Percentiles rank a stretch among this genome's conserved stretches.
phyloP scores from a whole-genome alignment of 1,140 invertebrate genomes.

The Heliconius hermathena region DNA sequence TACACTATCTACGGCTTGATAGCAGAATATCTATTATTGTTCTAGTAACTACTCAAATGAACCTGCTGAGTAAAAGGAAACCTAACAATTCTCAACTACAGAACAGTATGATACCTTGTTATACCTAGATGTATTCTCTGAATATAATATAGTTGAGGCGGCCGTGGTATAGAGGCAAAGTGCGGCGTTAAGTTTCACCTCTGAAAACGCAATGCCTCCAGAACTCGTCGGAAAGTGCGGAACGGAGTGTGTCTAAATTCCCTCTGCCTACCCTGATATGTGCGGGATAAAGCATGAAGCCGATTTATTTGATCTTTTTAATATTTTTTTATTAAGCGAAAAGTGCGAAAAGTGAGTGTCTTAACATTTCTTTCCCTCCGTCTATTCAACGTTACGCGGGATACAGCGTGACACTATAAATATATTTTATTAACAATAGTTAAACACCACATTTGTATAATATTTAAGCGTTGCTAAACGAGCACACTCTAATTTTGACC shows the following conservation, averaged over 20 bases:
- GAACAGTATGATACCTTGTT: too few relatives aligned
- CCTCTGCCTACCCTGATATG: too few relatives aligned
- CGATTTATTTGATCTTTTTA: too few relatives aligned
- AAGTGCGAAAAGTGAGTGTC: background rate
- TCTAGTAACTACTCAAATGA: background rate
- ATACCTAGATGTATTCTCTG: too few relatives aligned
- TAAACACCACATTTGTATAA: background rate
- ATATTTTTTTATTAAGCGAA: background rate
- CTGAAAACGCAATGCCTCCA: too few relatives aligned
- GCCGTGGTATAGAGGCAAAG: too few relatives aligned
- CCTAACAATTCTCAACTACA: background rate
- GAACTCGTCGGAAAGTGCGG: too few relatives aligned
- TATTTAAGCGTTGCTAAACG: background rate
- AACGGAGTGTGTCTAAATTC: too few relatives aligned
- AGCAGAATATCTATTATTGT: background rate
- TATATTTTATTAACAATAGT: background rate
- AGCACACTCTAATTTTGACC: constrained; percentile 1
- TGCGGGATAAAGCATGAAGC: too few relatives aligned
- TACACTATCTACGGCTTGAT: background rate
- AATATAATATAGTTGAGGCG: too few relatives aligned
- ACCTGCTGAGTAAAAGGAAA: background rate
- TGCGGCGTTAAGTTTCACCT: too few relatives aligned
- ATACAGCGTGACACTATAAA: background rate
- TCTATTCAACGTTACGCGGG: background rate
- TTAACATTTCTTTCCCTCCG: background rate